Conservation (phyloP, 30 jellyfish, hydroid and myxozoan species). For the Clytia hemisphaerica region DNA sequence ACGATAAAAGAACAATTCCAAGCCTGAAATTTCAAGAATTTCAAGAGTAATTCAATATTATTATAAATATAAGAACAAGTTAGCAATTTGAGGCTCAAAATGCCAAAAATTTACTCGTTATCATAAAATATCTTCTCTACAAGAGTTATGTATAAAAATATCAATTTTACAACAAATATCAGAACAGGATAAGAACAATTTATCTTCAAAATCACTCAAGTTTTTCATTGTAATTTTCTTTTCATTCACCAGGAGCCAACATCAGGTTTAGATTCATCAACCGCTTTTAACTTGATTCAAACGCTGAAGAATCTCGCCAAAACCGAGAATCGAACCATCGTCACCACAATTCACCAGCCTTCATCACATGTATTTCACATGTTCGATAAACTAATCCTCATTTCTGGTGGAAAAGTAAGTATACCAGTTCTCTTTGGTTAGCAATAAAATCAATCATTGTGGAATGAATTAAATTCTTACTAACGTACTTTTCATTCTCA, state of each 20-base stretch:
- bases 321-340: conserved; percentile 28
- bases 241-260: conserved; percentile 44
- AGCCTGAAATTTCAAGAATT: too few relatives aligned
- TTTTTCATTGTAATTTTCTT: background rate
- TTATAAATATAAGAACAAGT: too few relatives aligned
- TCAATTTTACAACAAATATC: background rate
- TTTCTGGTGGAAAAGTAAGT: conserved; percentile 33
- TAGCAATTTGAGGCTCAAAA: too few relatives aligned
- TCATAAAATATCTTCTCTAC: background rate
- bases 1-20: too few relatives aligned
- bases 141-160: background rate
- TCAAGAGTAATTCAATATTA: too few relatives aligned
- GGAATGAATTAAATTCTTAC: too few relatives aligned
- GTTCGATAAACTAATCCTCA: conserved; percentile 48
- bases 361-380: conserved; percentile 53
- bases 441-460: too few relatives aligned
- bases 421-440: background rate
- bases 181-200: too few relatives aligned
- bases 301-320: conserved; percentile 32
- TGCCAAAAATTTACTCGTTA: too few relatives aligned
- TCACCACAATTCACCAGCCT: conserved; percentile 52
- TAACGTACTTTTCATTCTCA: too few relatives aligned
- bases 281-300: conserved; percentile 30
- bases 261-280: conserved; percentile 57
- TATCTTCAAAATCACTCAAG: background rate